phyloP scores from a whole-genome alignment of 2,797 vertebrate genomes.

The Epinephelus awoara region DNA sequence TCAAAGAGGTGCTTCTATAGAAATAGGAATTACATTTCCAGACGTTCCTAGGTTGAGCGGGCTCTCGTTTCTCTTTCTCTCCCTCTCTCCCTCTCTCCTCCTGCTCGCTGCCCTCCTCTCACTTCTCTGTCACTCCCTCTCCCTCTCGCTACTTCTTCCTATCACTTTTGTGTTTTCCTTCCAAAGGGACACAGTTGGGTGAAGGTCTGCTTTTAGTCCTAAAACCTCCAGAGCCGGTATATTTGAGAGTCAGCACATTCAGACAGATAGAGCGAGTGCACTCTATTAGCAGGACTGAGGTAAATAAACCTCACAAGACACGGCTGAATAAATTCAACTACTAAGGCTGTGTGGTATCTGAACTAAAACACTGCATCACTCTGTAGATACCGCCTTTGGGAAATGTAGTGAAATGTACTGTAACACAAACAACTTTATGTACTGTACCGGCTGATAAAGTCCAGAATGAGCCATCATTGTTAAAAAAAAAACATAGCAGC shows the following conservation, averaged over 20 bases:
- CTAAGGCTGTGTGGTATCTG: conserved; percentile 66
- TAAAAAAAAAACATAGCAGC: conserved; percentile 11
- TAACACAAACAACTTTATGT: conserved; percentile 69
- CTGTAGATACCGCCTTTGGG: conserved; percentile 71
- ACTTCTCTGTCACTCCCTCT: conserved; percentile 35
- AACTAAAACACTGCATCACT: conserved; percentile 62
- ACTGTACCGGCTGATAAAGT: conserved; percentile 63
- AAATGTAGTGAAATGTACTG: conserved; percentile 77
- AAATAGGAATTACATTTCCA: conserved; percentile 88
- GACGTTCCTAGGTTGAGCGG: conserved; percentile 76
- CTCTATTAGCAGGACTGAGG: conserved; percentile 82
- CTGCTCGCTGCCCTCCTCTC: conserved; percentile 33
- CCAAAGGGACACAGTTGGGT: conserved; percentile 78
- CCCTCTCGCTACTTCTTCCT: conserved; percentile 48
- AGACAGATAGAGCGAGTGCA: conserved; percentile 79
- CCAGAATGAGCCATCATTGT: conserved; percentile 50
- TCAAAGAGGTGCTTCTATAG: conserved; percentile 88
- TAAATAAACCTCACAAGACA: conserved; percentile 84
- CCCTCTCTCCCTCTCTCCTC: conserved; percentile 27
- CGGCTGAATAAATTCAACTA: conserved; percentile 79
- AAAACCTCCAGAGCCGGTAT: conserved; percentile 73
- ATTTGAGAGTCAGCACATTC: conserved; percentile 80
- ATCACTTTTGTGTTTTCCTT: conserved; percentile 72
- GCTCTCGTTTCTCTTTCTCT: conserved; percentile 71
- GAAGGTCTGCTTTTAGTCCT: conserved; percentile 81